phyloP scores from a whole-genome alignment of 2,113 vertebrate species.

The Gnathonemus echidnorhynchus region DNA sequence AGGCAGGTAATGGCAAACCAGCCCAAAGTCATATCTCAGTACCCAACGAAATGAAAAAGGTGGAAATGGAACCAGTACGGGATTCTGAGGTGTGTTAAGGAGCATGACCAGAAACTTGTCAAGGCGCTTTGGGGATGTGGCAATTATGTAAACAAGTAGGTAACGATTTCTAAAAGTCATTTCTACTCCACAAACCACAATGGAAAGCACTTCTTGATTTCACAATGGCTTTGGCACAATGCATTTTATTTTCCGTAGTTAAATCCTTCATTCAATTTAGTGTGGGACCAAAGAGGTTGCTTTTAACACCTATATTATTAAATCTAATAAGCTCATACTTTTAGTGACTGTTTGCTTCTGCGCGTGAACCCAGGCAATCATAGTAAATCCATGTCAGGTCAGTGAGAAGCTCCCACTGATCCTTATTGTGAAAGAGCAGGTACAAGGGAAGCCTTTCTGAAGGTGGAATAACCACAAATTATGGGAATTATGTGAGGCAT shows the following conservation, averaged over 20 bases:
- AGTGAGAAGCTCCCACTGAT: slow-evolving; percentile 43
- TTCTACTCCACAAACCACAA: not conserved
- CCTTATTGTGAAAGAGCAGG: slow-evolving; percentile 44
- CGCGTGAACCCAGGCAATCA: slow-evolving; percentile 20
- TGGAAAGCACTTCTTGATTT: not conserved
- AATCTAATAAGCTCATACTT: not conserved
- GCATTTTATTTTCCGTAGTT: not conserved
- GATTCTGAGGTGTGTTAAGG: not conserved
- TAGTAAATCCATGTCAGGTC: slow-evolving; percentile 38
- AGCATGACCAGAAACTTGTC: not conserved
- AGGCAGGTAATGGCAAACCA: not conserved
- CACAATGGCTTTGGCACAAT: not conserved
- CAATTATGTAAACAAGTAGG: not conserved
- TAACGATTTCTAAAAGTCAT: not conserved
- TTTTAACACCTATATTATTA: not conserved
- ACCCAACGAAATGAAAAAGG: not conserved
- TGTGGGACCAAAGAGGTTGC: not conserved
- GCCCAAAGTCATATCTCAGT: not conserved
- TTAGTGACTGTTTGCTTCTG: slow-evolving; percentile 16
- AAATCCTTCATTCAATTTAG: not conserved
- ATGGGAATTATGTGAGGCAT: slow-evolving; percentile 55
- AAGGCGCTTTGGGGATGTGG: not conserved
- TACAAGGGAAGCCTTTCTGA: slow-evolving; percentile 48
- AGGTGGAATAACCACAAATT: slow-evolving; percentile 53
- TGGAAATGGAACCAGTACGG: not conserved